Conservation (phyloP, 2,113 vertebrate species). For the Oncorhynchus mykiss region DNA sequence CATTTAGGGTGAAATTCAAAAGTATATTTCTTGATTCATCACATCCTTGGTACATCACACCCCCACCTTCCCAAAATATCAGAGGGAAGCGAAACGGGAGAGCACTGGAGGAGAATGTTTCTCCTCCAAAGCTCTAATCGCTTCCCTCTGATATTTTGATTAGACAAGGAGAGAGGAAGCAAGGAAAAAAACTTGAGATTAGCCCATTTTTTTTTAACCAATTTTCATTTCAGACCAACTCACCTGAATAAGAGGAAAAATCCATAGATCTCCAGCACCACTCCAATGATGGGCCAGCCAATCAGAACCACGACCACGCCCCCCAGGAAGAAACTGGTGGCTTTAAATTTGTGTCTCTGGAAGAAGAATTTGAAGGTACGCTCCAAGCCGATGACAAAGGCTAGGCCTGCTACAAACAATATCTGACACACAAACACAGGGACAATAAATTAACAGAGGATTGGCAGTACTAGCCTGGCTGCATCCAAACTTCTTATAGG, state of each 20-base stretch:
- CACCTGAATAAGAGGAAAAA: slow-evolving; percentile 98
- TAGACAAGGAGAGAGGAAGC: no score
- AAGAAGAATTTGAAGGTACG: slow-evolving; percentile 98
- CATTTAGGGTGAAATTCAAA: no score
- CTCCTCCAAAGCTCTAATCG: no score
- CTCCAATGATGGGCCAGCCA: slow-evolving; percentile 95
- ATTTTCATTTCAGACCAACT: not conserved
- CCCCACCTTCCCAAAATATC: no score
- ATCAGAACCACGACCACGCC: slow-evolving; percentile 93
- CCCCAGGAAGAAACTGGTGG: slow-evolving; percentile 93
- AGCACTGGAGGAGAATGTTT: no score
- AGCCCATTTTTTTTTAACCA: not conserved
- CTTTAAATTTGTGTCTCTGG: slow-evolving; percentile 97
- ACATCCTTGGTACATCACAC: no score
- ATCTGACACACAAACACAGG: slow-evolving; percentile 74
- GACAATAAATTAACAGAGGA: not conserved
- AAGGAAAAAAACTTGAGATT: no score
- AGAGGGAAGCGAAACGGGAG: no score
- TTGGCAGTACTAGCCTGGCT: no score
- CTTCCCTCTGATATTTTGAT: no score
- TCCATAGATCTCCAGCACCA: slow-evolving; percentile 94
- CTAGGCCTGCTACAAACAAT: slow-evolving; percentile 94
- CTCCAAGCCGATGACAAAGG: slow-evolving; percentile 96
- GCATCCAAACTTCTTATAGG: no score
- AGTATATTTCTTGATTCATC: no score